These are phyloP conservation scores for Salmo trutta DNA, from an alignment of 2,797 vertebrate genomes.

Conservation along the genomic window DNA sequence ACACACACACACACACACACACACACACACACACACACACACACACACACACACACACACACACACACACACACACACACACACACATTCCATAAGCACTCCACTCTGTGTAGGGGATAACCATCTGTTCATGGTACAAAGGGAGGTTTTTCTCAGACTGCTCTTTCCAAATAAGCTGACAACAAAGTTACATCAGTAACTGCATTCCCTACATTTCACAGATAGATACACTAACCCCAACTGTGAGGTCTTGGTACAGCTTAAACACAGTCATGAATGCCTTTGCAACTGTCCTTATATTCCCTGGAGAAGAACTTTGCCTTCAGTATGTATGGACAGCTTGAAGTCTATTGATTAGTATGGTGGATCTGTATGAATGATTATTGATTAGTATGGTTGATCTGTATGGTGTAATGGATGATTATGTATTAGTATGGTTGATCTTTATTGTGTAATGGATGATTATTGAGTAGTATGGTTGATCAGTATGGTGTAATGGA, in stretches of 20 bases:
- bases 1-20: slow-evolving; percentile 49
- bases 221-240: not conserved
- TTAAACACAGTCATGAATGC: no score
- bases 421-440: no score
- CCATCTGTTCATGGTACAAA: slow-evolving; percentile 34
- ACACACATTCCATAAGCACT: slow-evolving; percentile 41
- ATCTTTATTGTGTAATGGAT: no score
- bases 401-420: no score
- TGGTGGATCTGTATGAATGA: no score
- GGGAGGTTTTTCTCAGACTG: slow-evolving; percentile 13
- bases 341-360: no score
- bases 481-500: no score
- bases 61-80: slow-evolving; percentile 30
- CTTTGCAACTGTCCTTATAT: slow-evolving; percentile 26
- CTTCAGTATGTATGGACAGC: no score
- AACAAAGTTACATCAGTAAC: not conserved
- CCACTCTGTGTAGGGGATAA: slow-evolving; percentile 19
- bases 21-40: slow-evolving; percentile 5
- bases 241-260: not conserved
- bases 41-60: slow-evolving; percentile 16
- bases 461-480: no score
- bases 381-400: no score
- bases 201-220: not conserved
- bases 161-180: slow-evolving; percentile 24
- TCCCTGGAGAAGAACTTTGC: not conserved